phyloP scores from a whole-genome alignment of 2,888 invertebrate species.

The Rhogogaster chlorosoma region DNA sequence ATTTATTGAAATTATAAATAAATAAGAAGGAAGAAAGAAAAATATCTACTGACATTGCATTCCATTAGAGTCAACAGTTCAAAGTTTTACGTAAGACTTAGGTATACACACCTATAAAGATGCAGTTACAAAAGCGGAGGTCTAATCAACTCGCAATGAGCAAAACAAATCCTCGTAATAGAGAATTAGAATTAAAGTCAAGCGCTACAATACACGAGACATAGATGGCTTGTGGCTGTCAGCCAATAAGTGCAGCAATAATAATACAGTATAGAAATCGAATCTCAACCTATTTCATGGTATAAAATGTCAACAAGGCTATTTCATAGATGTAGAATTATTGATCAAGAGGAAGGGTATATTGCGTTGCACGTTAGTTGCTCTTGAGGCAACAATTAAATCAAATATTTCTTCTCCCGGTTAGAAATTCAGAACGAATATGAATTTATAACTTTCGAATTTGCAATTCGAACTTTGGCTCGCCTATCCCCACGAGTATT shows the following conservation, averaged over 20 bases:
- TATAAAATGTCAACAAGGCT: constrained; percentile 28
- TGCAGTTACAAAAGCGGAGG: constrained; percentile 19
- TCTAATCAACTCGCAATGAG: constrained; percentile 8
- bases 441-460: constrained; percentile 13
- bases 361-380: neutral
- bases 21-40: neutral
- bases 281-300: constrained; percentile 20
- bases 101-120: neutral
- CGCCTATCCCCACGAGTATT: neutral
- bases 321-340: constrained; percentile 6
- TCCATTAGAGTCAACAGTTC: constrained; percentile 48
- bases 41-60: constrained; percentile 51
- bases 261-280: constrained; percentile 21
- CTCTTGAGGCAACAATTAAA: neutral
- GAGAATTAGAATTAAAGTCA: constrained; percentile 16
- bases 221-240: constrained; percentile 5
- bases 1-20: neutral
- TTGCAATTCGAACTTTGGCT: neutral
- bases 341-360: neutral
- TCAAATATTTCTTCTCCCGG: neutral
- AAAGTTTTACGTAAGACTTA: constrained; percentile 29
- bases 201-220: constrained; percentile 8
- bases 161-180: constrained; percentile 11
- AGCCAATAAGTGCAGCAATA: neutral
- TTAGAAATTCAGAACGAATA: neutral